A percentile compares a stretch with the other conserved stretches of the same genome.
phyloP scores from a whole-genome alignment of 2,888 invertebrate genomes.

The Spisula solida region DNA sequence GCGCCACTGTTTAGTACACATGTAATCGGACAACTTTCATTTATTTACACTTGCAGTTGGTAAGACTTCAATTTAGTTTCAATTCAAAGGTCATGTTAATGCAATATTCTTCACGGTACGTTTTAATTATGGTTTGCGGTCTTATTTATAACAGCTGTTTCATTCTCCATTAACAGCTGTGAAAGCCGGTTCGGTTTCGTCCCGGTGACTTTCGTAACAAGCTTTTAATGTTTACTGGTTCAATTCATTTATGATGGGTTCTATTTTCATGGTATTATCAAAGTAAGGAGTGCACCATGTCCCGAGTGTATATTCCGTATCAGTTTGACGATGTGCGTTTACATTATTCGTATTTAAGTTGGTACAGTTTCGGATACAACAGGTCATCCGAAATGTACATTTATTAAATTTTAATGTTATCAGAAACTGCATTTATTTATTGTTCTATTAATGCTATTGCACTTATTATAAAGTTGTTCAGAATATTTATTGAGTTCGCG shows the following conservation, averaged over 20 bases:
- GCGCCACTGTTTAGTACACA: constrained; percentile 27
- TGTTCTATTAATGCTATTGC: too few species aligned
- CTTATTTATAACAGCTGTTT: neutral
- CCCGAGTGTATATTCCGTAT: neutral
- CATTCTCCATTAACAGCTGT: neutral
- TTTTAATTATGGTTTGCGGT: neutral
- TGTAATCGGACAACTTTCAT: neutral
- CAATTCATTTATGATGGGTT: neutral
- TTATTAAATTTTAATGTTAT: too few species aligned
- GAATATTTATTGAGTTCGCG: too few species aligned
- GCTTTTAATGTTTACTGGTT: neutral
- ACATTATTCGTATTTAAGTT: neutral
- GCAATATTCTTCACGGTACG: neutral
- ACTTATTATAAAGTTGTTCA: too few species aligned
- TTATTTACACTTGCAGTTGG: neutral
- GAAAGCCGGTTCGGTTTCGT: constrained; percentile 1
- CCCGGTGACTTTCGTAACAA: neutral
- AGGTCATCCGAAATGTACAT: neutral
- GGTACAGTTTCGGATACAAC: neutral
- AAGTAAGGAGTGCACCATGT: too few species aligned
- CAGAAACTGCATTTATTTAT: too few species aligned
- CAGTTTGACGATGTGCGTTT: neutral
- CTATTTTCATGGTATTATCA: too few species aligned
- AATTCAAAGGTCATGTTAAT: neutral
- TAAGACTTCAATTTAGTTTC: neutral